Evolutionary conservation across 2,888 invertebrate species (phyloP), one percentile per base, ranked within the genome.

Genomic region (Drosophila borealis): DNA sequence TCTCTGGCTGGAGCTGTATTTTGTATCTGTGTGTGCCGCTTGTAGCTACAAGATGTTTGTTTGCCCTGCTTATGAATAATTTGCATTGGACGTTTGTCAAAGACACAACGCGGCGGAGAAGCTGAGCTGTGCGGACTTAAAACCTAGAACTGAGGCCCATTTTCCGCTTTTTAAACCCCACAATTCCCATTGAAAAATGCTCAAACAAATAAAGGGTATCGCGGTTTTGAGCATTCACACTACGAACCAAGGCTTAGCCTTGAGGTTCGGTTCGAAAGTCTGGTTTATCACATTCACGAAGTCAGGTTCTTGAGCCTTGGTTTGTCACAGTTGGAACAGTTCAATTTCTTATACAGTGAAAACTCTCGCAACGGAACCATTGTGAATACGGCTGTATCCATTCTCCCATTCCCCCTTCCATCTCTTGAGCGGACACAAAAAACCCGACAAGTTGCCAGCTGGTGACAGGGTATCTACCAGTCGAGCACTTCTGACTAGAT

Each of bases 31-130:
- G 48, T 34, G 13, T 19, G 13, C 48, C 11, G 36, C 33, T 48
- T 25, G 25, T 61, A 51, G 62, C 71, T 42, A 63, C 63, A 80
- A 74, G 74, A 81, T 81, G 78, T 83, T 83, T 80, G 74, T 77
- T 82, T 80, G 80, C 64, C 51, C 68, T 78, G 84, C 78, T 66
- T 78, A 83, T 83, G 85, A 83, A 83, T 84, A 83, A 83, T 83
- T 83, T 84, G 84, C 84, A 70, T 84, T 68, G 70, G 74, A 59
- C 68, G 61, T 61, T 63, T 77, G 74, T 77, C 74, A 76, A 57
- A 60, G 70, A 41, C 51, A 50, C 42, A 48, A 33, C 66, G 34
- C 17, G 49, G 29, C 17, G 49, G 25, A 45, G 45, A 41, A 42
- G 68, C 42, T 56, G 42, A 53, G 34, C 42, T 56, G 29, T 29